Evolutionary conservation across 2,113 vertebrate species (phyloP).

Genomic region (Phainopepla nitens): DNA sequence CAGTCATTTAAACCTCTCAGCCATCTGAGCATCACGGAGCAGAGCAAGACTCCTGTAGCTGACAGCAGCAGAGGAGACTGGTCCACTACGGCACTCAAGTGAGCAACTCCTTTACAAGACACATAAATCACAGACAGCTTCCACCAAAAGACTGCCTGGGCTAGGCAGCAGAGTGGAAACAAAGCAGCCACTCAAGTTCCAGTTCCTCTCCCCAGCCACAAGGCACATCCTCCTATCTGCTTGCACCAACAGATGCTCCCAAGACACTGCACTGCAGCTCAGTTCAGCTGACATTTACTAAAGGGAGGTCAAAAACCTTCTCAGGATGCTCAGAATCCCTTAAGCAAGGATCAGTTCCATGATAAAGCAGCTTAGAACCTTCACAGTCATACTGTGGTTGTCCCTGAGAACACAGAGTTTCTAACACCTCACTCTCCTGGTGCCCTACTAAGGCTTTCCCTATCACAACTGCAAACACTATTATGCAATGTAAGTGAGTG

Average conservation of each 20-base stretch:
- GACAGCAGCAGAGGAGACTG: neutral
- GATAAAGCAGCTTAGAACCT: neutral
- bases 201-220: conserved; percentile 3
- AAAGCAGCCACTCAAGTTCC: neutral
- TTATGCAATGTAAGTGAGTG: neutral
- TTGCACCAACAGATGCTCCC: neutral
- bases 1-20: neutral
- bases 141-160: neutral
- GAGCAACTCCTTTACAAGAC: neutral
- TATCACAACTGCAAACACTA: neutral
- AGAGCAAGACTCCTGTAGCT: neutral
- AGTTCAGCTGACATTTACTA: neutral
- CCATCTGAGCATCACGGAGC: neutral
- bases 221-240: neutral
- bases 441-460: neutral
- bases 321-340: neutral
- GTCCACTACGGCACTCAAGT: neutral
- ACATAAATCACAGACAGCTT: neutral
- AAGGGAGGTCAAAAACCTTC: neutral
- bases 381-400: neutral
- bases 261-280: neutral
- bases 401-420: neutral
- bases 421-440: neutral
- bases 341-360: neutral
- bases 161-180: neutral